A percentile compares a stretch with the other conserved stretches of the same genome.
phyloP scores from a whole-genome alignment of 2,888 invertebrate genomes.

The Nephrotoma flavescens region DNA sequence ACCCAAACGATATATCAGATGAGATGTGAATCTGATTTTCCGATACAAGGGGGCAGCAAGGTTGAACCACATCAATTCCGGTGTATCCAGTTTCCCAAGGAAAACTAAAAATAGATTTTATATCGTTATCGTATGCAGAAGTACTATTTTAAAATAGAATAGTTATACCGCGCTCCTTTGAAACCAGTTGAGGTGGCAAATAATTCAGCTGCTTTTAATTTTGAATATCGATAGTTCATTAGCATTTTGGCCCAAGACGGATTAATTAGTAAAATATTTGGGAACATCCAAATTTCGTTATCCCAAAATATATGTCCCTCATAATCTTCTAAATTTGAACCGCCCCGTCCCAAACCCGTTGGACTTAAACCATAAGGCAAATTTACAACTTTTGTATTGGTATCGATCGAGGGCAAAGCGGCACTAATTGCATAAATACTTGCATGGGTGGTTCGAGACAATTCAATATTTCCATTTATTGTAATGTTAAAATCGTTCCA shows the following conservation, averaged over 20 bases:
- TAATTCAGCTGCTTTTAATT: constrained; percentile 35
- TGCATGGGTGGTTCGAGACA: constrained; percentile 31
- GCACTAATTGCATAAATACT: constrained; percentile 43
- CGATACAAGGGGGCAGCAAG: constrained; percentile 41
- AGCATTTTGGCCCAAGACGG: constrained; percentile 35
- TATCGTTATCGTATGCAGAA: not conserved
- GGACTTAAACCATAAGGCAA: constrained; percentile 41
- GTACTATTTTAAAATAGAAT: not conserved
- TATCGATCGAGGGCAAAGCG: constrained; percentile 37
- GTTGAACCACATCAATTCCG: constrained; percentile 42
- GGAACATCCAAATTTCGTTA: constrained; percentile 48
- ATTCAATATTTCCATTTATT: not conserved
- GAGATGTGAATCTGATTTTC: constrained; percentile 42
- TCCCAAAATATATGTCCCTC: constrained; percentile 49
- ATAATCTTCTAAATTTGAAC: constrained; percentile 26
- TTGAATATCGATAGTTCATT: constrained; percentile 38
- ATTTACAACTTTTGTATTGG: constrained; percentile 31
- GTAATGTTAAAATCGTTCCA: not conserved
- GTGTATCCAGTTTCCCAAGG: constrained; percentile 50
- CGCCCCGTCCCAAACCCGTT: constrained; percentile 36
- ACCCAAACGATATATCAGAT: constrained; percentile 40
- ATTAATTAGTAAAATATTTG: constrained; percentile 36
- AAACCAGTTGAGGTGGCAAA: constrained; percentile 37
- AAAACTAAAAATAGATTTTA: constrained; percentile 26
- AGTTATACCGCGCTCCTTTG: constrained; percentile 26